These are phyloP conservation scores for Diaprepes abbreviatus DNA, from an alignment of 2,888 invertebrate genomes.

Conservation along the genomic window DNA sequence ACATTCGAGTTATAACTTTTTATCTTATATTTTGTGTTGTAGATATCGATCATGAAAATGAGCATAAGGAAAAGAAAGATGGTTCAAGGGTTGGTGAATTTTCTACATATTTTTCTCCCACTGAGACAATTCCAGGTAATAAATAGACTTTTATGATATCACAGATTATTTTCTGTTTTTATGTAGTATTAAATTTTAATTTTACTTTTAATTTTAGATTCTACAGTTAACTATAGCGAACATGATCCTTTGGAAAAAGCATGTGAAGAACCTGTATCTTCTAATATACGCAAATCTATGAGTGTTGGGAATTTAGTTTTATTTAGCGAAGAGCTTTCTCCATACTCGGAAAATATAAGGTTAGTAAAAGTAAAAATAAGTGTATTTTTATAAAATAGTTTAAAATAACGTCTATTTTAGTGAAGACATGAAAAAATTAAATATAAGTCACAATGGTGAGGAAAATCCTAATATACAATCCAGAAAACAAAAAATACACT, in stretches of 20 bases:
- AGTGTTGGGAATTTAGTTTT: conserved; percentile 46
- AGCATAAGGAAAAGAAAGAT: not conserved
- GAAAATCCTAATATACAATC: not conserved
- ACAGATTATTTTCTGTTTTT: not conserved
- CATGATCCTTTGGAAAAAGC: not conserved
- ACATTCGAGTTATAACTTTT: no score
- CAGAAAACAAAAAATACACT: not conserved
- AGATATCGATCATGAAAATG: conserved; percentile 3
- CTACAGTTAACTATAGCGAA: not conserved
- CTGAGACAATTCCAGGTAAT: not conserved
- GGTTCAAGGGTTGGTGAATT: no score
- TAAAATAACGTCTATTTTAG: not conserved
- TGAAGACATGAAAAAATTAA: not conserved
- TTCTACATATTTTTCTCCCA: not conserved
- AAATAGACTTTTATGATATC: no score
- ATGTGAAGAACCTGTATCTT: not conserved
- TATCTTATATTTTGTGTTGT: no score
- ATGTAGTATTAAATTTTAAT: not conserved
- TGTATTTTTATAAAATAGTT: not conserved
- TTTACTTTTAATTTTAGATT: not conserved
- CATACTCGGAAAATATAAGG: not conserved
- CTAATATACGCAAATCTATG: conserved; percentile 41
- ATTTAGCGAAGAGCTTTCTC: conserved; percentile 7
- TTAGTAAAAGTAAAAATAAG: no score
- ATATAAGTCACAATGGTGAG: not conserved